Conservation (phyloP, 1,140 invertebrate species). For the Drosophila prosaltans region DNA sequence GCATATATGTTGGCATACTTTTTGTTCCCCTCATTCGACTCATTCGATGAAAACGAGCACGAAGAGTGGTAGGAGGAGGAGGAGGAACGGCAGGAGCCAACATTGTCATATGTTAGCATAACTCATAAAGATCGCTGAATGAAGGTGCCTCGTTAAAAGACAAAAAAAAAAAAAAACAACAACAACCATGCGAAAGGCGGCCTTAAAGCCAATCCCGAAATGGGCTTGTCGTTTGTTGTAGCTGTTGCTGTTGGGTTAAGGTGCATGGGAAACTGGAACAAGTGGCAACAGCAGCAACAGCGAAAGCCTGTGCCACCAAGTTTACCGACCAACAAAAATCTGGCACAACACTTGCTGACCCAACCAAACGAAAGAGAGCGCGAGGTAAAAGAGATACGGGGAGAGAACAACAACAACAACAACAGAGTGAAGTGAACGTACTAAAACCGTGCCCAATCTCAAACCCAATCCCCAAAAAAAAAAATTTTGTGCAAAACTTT, state of each 20-base stretch:
- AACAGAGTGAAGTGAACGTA: slow-evolving; percentile 56
- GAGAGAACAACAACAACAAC: too few species aligned
- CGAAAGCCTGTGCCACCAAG: slow-evolving; percentile 70
- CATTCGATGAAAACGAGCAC: slow-evolving; percentile 6
- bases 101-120: slow-evolving; percentile 68
- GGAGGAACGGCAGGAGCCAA: background rate
- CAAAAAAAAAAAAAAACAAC: slow-evolving; percentile 21
- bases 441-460: slow-evolving; percentile 39
- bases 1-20: slow-evolving; percentile 66
- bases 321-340: slow-evolving; percentile 55
- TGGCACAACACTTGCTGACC: slow-evolving; percentile 75
- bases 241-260: slow-evolving; percentile 58
- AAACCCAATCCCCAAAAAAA: slow-evolving; percentile 10
- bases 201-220: slow-evolving; percentile 55
- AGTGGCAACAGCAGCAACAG: slow-evolving; percentile 56
- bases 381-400: too few species aligned
- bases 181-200: slow-evolving; percentile 15
- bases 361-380: background rate
- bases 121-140: slow-evolving; percentile 61
- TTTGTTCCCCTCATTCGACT: slow-evolving; percentile 19
- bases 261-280: slow-evolving; percentile 81
- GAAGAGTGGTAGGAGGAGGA: slow-evolving; percentile 29
- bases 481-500: slow-evolving; percentile 50
- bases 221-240: slow-evolving; percentile 59
- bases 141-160: slow-evolving; percentile 41